A percentile compares a stretch with the other conserved stretches of the same genome.
Evolutionary conservation across 2,888 invertebrate species (phyloP).

Genomic region (Cerastis leucographa): DNA sequence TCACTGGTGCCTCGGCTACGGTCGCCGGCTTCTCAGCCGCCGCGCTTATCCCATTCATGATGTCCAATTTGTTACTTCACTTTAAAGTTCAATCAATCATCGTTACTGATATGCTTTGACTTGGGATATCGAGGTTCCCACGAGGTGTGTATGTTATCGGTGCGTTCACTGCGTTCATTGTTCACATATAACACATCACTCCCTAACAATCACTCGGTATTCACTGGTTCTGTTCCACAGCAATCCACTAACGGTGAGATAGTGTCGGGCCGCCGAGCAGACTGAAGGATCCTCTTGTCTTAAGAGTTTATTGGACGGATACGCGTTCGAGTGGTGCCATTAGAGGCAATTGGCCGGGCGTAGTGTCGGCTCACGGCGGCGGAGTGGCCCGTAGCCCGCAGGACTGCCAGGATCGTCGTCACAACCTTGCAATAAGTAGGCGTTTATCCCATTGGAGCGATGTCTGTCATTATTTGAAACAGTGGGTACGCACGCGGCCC

Average conservation of each 20-base stretch:
- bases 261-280: slow-evolving; percentile 76
- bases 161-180: slow-evolving; percentile 61
- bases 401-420: slow-evolving; percentile 83
- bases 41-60: slow-evolving; percentile 86
- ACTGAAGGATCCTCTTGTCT: slow-evolving; percentile 87
- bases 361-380: slow-evolving; percentile 82
- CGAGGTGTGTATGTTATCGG: slow-evolving; percentile 56
- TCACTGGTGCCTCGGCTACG: slow-evolving; percentile 75
- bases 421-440: slow-evolving; percentile 88
- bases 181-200: slow-evolving; percentile 61
- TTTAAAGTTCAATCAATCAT: slow-evolving; percentile 78
- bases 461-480: slow-evolving; percentile 85
- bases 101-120: slow-evolving; percentile 65
- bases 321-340: slow-evolving; percentile 88
- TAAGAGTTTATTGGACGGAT: slow-evolving; percentile 88
- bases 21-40: slow-evolving; percentile 80
- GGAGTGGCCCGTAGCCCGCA: slow-evolving; percentile 78
- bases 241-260: slow-evolving; percentile 64
- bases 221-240: slow-evolving; percentile 57
- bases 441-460: slow-evolving; percentile 89
- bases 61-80: slow-evolving; percentile 71
- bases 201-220: slow-evolving; percentile 65
- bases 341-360: slow-evolving; percentile 86
- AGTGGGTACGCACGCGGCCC: slow-evolving; percentile 79
- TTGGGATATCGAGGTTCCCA: slow-evolving; percentile 57